phyloP scores from a whole-genome alignment of 2,888 invertebrate species.

The Oscheius sp. region DNA sequence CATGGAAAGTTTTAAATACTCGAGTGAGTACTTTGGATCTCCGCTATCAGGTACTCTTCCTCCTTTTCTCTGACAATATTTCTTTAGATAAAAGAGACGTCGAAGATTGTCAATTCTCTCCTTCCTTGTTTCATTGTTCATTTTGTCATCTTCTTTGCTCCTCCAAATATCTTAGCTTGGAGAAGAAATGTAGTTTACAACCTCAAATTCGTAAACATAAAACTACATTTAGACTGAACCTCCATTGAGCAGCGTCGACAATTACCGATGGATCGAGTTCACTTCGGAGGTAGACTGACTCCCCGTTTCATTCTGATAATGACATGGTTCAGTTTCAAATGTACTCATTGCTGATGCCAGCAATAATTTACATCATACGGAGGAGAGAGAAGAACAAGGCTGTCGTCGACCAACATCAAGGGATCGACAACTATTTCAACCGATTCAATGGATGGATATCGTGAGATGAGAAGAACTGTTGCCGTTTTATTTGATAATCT shows the following conservation, averaged over 20 bases:
- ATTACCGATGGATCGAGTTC: conserved; percentile 16
- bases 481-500: no score
- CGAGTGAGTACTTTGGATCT: background rate
- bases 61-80: background rate
- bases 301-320: no score
- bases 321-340: conserved; percentile 4
- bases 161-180: conserved; percentile 5
- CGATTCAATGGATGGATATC: conserved; percentile 14
- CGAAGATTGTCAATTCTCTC: conserved; percentile 8
- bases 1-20: background rate
- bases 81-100: conserved; percentile 21
- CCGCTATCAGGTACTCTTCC: conserved; percentile 18
- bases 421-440: conserved; percentile 7
- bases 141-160: conserved; percentile 15
- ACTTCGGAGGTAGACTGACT: conserved; percentile 5
- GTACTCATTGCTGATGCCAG: conserved; percentile 23
- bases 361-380: conserved; percentile 11
- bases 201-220: background rate
- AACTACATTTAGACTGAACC: background rate
- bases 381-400: conserved; percentile 1
- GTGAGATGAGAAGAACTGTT: no score
- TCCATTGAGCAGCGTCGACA: conserved; percentile 3
- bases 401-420: conserved; percentile 9
- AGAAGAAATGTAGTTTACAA: conserved; percentile 6
- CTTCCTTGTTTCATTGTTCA: conserved; percentile 22